These are phyloP conservation scores for Prionace glauca DNA, from an alignment of 2,797 vertebrate species.

Conservation along the genomic window DNA sequence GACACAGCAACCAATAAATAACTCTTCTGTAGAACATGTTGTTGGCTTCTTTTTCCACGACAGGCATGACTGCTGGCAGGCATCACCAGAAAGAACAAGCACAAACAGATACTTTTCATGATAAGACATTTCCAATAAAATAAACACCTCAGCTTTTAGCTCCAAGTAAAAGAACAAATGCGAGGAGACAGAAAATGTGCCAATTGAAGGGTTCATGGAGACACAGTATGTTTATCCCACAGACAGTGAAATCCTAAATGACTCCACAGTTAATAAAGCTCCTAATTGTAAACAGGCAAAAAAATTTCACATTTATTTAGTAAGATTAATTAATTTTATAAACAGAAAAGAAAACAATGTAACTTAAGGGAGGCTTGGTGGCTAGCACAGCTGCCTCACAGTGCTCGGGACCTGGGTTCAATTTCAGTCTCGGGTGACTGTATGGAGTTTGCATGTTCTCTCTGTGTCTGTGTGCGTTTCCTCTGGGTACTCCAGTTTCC, in stretches of 20 bases:
- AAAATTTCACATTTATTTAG: neutral
- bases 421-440: no score
- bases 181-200: neutral
- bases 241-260: neutral
- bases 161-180: neutral
- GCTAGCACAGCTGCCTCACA: no score
- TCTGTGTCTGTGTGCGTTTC: no score
- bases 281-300: neutral
- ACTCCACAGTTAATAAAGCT: neutral
- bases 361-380: no score
- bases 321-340: neutral
- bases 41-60: neutral
- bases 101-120: neutral
- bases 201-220: neutral
- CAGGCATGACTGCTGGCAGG: slow-evolving; percentile 15
- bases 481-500: no score
- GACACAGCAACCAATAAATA: neutral
- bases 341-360: neutral
- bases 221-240: neutral
- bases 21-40: neutral
- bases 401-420: no score
- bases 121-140: neutral
- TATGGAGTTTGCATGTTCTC: no score
- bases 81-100: neutral
- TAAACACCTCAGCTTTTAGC: neutral